Evolutionary conservation across 2,888 invertebrate genomes (phyloP).

Genomic region (Chymomyza caudatula): DNA sequence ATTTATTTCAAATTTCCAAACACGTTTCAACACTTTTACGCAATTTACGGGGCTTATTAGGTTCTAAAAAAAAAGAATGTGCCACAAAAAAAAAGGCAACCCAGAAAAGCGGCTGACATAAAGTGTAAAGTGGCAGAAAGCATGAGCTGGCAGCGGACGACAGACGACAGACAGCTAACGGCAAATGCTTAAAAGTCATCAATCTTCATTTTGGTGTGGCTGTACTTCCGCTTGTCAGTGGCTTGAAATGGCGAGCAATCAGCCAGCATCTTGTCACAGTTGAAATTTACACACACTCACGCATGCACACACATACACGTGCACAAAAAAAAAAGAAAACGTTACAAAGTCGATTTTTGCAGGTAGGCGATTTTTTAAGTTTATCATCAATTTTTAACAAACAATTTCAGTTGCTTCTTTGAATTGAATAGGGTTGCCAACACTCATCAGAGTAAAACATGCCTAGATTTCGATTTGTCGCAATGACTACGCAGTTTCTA

Average conservation of each 20-base stretch:
- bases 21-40: constrained; percentile 38
- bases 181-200: constrained; percentile 52
- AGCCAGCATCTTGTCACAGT: constrained; percentile 36
- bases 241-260: constrained; percentile 16
- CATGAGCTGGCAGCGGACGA: neutral
- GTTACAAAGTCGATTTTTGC: neutral
- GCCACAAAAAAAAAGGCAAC: neutral
- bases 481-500: too few relatives aligned
- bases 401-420: neutral
- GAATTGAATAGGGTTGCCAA: neutral
- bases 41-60: constrained; percentile 59
- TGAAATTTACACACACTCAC: neutral
- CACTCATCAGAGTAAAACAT: neutral
- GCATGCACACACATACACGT: neutral
- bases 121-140: constrained; percentile 6
- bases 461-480: too few relatives aligned
- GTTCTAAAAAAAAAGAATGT: constrained; percentile 21
- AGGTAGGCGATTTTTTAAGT: neutral
- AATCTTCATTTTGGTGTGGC: constrained; percentile 49
- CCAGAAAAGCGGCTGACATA: constrained; percentile 4
- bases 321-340: neutral
- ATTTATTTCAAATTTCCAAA: constrained; percentile 44
- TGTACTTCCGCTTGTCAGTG: constrained; percentile 8
- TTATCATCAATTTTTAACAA: too few relatives aligned
- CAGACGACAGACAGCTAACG: constrained; percentile 28